A percentile compares a stretch with the other conserved stretches of the same genome.
Evolutionary conservation across 2,888 invertebrate genomes (phyloP).

Genomic region (Bedellia somnulentella): DNA sequence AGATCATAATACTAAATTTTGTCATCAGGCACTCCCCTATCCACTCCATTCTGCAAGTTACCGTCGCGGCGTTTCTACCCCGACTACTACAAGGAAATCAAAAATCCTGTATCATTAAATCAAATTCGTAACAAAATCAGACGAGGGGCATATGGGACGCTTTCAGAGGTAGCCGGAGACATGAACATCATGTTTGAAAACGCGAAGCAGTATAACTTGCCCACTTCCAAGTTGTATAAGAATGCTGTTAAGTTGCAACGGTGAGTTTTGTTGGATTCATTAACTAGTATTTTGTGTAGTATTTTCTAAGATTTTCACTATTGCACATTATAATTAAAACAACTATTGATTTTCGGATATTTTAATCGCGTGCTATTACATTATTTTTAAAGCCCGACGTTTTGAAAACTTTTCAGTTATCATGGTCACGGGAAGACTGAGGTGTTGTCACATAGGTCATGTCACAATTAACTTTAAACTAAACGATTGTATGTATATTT

Average conservation of each 20-base stretch:
- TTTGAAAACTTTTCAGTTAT: too few relatives aligned
- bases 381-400: too few relatives aligned
- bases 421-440: too few relatives aligned
- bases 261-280: conserved; percentile 16
- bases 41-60: conserved; percentile 91
- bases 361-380: not conserved
- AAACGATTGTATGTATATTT: too few relatives aligned
- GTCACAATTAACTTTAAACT: too few relatives aligned
- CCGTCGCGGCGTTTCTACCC: conserved; percentile 91
- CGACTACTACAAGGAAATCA: conserved; percentile 96
- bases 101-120: conserved; percentile 90
- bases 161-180: conserved; percentile 90
- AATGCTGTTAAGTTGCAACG: conserved; percentile 84
- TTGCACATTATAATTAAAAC: not conserved
- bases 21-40: conserved; percentile 72
- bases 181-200: conserved; percentile 97
- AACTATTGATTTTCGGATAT: not conserved
- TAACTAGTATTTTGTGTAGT: not conserved
- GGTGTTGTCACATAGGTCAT: too few relatives aligned
- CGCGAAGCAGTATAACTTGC: conserved; percentile 84
- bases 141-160: conserved; percentile 78
- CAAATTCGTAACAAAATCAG: conserved; percentile 87
- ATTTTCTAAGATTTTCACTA: not conserved
- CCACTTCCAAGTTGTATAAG: conserved; percentile 77
- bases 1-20: too few relatives aligned